Evolutionary conservation across 2,113 vertebrate genomes (phyloP).

Genomic region (Ochotona curzoniae): DNA sequence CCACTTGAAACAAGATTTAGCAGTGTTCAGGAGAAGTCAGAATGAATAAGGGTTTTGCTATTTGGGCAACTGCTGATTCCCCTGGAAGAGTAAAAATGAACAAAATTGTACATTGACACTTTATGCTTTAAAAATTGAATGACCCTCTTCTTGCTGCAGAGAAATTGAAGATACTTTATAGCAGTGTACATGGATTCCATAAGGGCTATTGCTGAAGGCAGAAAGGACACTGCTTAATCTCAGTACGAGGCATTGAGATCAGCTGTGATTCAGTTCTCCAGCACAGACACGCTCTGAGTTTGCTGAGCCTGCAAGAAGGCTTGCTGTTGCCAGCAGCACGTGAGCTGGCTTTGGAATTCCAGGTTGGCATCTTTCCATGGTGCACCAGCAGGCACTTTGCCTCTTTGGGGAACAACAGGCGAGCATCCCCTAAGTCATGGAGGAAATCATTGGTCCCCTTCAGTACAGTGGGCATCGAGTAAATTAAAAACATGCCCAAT

Average conservation of each 20-base stretch:
- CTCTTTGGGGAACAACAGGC: neutral
- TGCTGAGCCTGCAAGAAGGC: neutral
- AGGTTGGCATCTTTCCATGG: neutral
- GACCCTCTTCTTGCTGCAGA: neutral
- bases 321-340: neutral
- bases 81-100: constrained; percentile 23
- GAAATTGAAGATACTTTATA: neutral
- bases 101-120: neutral
- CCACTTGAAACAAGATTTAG: neutral
- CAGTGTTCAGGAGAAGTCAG: neutral
- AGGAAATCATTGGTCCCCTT: neutral
- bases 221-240: neutral
- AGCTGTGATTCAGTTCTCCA: neutral
- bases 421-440: neutral
- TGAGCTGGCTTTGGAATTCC: neutral
- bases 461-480: neutral
- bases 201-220: neutral
- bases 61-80: neutral
- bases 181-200: neutral
- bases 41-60: neutral
- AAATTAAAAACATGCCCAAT: constrained; percentile 38
- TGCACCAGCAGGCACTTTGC: neutral
- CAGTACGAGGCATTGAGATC: neutral
- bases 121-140: constrained; percentile 18
- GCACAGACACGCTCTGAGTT: neutral